A percentile compares a stretch with the other conserved stretches of the same genome.
Evolutionary conservation across 2,113 vertebrate genomes (phyloP).

Genomic region (Hippocampus mohnikei): DNA sequence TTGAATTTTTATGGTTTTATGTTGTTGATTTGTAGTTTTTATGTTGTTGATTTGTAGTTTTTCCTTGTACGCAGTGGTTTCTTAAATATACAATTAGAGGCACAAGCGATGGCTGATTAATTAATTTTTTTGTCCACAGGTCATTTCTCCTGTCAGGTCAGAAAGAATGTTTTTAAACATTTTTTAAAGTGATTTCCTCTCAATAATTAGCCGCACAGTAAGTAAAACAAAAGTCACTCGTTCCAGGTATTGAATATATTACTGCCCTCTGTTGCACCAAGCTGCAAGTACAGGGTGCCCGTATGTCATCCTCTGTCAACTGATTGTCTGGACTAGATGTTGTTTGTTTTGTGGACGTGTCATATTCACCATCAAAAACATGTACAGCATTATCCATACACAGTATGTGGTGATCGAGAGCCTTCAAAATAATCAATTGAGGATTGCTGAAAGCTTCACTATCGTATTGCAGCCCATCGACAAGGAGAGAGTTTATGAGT

Average conservation of each 20-base stretch:
- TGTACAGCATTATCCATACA: neutral
- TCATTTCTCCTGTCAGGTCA: too few relatives aligned
- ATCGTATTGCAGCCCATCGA: neutral
- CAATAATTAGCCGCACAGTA: too few relatives aligned
- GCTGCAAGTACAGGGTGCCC: neutral
- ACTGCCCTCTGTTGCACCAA: neutral
- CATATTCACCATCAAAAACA: neutral
- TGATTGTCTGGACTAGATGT: neutral
- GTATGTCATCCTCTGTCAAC: neutral
- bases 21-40: too few relatives aligned
- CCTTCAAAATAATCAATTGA: neutral
- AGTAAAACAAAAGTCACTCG: too few relatives aligned
- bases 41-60: too few relatives aligned
- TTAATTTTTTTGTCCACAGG: too few relatives aligned
- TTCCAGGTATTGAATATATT: neutral
- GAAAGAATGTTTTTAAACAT: too few relatives aligned
- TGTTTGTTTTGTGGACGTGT: neutral
- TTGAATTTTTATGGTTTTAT: too few relatives aligned
- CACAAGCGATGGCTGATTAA: too few relatives aligned
- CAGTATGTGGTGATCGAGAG: too few relatives aligned
- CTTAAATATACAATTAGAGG: too few relatives aligned
- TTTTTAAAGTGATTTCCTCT: neutral
- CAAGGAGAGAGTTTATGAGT: neutral
- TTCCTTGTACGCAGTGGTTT: too few relatives aligned
- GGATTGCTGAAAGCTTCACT: neutral